Percentiles rank a stretch among this genome's conserved stretches.
Evolutionary conservation across 2,888 invertebrate species (phyloP).

Genomic region (Apamea sordens): DNA sequence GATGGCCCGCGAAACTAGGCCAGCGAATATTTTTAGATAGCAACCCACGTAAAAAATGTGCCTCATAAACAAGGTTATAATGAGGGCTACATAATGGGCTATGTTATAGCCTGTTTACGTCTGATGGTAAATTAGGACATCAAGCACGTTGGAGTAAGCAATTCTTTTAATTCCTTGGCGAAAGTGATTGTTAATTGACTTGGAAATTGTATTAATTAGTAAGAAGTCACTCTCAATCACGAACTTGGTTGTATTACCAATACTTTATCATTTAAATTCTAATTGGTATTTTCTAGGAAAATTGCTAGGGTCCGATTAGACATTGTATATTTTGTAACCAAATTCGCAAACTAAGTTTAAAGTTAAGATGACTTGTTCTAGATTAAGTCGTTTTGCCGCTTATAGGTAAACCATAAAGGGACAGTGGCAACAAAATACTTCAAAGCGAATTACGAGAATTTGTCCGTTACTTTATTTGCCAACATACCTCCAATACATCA

Average conservation of each 20-base stretch:
- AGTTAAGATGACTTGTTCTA: not conserved
- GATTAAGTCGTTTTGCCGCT: not conserved
- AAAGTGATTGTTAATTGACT: conserved; percentile 25
- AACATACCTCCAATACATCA: not conserved
- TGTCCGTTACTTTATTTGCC: not conserved
- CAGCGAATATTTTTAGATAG: conserved; percentile 60
- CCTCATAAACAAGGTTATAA: conserved; percentile 58
- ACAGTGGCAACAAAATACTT: not conserved
- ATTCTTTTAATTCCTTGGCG: conserved; percentile 11
- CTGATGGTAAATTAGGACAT: conserved; percentile 32
- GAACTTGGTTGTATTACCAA: not conserved
- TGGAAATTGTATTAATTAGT: conserved; percentile 21
- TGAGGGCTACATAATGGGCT: conserved; percentile 47
- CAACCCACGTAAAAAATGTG: conserved; percentile 49
- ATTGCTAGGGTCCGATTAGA: no score
- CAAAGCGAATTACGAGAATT: not conserved
- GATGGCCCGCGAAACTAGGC: conserved; percentile 54
- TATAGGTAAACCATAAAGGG: not conserved
- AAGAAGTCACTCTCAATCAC: not conserved
- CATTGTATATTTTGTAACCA: not conserved
- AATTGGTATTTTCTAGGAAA: not conserved
- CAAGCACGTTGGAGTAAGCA: conserved; percentile 7
- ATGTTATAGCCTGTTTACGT: conserved; percentile 27
- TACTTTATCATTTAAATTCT: conserved; percentile 5
- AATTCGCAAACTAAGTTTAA: not conserved